These are phyloP conservation scores for Dendrophyllia cribrosa DNA, from an alignment of 64 coral and sea anemone genomes.

Conservation along the genomic window DNA sequence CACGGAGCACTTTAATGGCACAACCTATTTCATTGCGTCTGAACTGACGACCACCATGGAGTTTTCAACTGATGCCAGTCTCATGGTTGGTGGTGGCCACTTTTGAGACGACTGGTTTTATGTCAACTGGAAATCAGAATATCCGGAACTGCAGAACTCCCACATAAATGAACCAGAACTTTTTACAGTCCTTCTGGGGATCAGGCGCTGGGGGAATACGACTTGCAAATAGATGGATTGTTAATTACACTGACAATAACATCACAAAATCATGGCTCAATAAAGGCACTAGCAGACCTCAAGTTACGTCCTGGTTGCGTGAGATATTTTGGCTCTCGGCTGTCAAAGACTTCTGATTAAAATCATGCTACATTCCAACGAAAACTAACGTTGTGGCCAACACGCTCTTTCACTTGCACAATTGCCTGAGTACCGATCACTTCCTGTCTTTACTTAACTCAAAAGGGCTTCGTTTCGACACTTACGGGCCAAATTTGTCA, in stretches of 20 bases:
- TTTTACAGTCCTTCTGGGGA: constrained; percentile 2
- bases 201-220: not conserved
- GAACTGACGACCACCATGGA: not conserved
- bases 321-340: too few relatives aligned
- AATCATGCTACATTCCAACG: too few relatives aligned
- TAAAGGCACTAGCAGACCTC: too few relatives aligned
- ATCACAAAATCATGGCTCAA: not conserved
- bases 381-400: too few relatives aligned
- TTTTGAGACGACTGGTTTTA: too few relatives aligned
- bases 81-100: not conserved
- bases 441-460: too few relatives aligned
- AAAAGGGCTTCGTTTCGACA: too few relatives aligned
- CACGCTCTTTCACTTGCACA: too few relatives aligned
- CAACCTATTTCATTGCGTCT: not conserved
- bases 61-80: constrained; percentile 49
- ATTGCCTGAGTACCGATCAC: too few relatives aligned
- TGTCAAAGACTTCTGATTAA: too few relatives aligned
- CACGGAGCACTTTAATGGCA: constrained; percentile 43
- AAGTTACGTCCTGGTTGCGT: too few relatives aligned
- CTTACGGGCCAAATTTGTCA: too few relatives aligned
- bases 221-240: not conserved
- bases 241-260: constrained; percentile 42
- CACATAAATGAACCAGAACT: constrained; percentile 65
- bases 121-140: not conserved
- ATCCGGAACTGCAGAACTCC: not conserved